Conservation (phyloP, 2,888 invertebrate species). For the Pristionchus entomophagus region DNA sequence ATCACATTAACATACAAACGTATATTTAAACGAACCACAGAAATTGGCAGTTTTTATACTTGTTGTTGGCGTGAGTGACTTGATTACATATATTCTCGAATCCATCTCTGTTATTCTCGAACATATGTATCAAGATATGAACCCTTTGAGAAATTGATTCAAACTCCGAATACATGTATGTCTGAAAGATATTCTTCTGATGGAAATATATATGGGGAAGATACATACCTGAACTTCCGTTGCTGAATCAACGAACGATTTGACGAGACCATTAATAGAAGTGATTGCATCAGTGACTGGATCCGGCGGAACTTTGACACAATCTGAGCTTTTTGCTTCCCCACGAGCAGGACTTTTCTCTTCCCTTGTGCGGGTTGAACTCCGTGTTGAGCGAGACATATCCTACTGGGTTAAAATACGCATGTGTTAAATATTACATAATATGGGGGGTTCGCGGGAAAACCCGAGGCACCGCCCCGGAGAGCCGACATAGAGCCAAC, state of each 20-base stretch:
- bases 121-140: background rate
- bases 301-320: no score
- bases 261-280: background rate
- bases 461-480: no score
- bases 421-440: no score
- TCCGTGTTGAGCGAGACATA: constrained; percentile 25
- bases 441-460: no score
- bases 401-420: no score
- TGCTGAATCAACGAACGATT: background rate
- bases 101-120: background rate
- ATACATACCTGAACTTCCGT: background rate
- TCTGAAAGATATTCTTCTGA: background rate
- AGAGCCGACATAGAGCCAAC: no score
- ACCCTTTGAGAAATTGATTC: background rate
- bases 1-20: background rate
- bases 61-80: background rate
- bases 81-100: background rate
- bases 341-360: background rate
- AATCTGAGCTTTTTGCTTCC: background rate
- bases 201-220: background rate
- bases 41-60: background rate
- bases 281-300: background rate
- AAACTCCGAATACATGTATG: background rate
- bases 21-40: background rate
- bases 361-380: background rate